Evolutionary conservation across 2,113 vertebrate genomes (phyloP), one percentile per base, ranked within the genome.

Genomic region (Girardinichthys multiradiatus): DNA sequence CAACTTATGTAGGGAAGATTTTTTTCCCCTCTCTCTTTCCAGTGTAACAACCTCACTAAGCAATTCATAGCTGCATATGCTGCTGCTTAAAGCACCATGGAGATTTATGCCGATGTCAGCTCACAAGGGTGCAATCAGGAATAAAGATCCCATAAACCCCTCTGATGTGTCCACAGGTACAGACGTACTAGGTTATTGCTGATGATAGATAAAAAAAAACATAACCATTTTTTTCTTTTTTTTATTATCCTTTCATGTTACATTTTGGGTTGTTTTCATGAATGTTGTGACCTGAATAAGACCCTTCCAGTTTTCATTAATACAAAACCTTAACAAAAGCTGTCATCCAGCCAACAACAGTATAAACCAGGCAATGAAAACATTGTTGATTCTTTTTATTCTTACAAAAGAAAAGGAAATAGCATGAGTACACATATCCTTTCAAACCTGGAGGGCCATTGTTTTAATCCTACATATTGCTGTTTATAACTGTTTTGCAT

Each of bases 81-180:
- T 92, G 85, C 89, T 87, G 90, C 91, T 93, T 91, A 91, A 92
- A 91, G 91, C 89, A 84, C 88, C 83, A 24, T 72, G 60, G 84
- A 92, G 91, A 91, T 92, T 90, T 92, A 91, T 89, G 87, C 88
- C 88, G 82, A 85, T 89, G 90, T 92, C 91, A 92, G 89, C 89
- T 90, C 91, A 92, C 91, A 88, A 89, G 92, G 90, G 90, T 92
- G 87, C 87, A 91, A 91, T 92, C 89, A 91, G 87, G 87, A 93
- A 86, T 89, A 92, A 91, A 89, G 91, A 90, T 91, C 90, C 90
- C 83, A 91, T 93, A 92, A 93, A 89, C 80, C 88, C 88, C 83
- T 87, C 86, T 89, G 90, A 93, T 93, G 92, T 91, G 92, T 90
- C 92, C 89, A 90, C 89, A 93, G 92, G 89, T 93, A 92, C 82